These are phyloP conservation scores for Esox niger DNA, from an alignment of 2,113 vertebrate species.

Conservation along the genomic window DNA sequence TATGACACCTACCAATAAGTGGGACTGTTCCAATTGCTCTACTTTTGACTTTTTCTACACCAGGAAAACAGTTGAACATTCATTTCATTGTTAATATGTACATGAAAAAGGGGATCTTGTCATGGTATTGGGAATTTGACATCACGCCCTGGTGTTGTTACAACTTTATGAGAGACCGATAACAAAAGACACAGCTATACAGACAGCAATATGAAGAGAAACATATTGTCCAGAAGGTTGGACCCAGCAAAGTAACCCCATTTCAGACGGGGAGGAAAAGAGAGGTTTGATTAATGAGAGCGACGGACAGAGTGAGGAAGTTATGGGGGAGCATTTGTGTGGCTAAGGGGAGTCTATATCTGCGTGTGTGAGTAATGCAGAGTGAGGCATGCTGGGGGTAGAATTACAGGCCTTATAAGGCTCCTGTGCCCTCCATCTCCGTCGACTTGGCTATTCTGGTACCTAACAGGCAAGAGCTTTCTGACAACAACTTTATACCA, in stretches of 20 bases:
- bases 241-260: conserved; percentile 24
- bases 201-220: not conserved
- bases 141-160: conserved; percentile 2
- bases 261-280: too few species aligned
- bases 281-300: conserved; percentile 23
- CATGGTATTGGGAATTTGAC: not conserved
- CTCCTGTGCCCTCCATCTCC: conserved; percentile 33
- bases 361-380: conserved; percentile 54
- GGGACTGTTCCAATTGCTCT: too few species aligned
- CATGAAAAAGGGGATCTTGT: too few species aligned
- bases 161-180: not conserved
- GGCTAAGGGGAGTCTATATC: conserved; percentile 72
- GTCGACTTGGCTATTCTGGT: conserved; percentile 64
- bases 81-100: not conserved
- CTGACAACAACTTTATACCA: not conserved
- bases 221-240: not conserved
- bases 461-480: conserved; percentile 50
- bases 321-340: conserved; percentile 62
- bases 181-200: not conserved
- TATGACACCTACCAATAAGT: too few species aligned
- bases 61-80: too few species aligned
- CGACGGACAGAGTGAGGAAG: conserved; percentile 26
- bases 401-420: conserved; percentile 70
- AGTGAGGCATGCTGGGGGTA: conserved; percentile 66
- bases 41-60: too few species aligned